phyloP scores from a whole-genome alignment of 2,888 invertebrate species.

The Rhagonycha lutea region DNA sequence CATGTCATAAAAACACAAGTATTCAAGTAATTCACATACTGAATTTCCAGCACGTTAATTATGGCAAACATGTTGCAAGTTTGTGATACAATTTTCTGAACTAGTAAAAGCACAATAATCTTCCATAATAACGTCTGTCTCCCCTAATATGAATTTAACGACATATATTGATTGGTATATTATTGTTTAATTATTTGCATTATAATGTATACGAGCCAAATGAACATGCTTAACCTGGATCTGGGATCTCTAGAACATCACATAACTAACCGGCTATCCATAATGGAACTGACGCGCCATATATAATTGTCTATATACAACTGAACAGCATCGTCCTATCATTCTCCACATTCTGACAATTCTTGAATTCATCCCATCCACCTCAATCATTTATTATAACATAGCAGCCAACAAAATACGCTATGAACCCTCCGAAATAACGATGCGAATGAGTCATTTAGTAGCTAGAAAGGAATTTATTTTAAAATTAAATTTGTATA shows the following conservation, averaged over 20 bases:
- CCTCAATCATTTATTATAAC: conserved; percentile 33
- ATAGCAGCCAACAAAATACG: not conserved
- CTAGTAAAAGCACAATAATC: not conserved
- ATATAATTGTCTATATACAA: conserved; percentile 36
- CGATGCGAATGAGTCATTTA: not conserved
- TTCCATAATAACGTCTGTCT: not conserved
- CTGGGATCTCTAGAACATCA: conserved; percentile 24
- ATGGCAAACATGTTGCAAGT: not conserved
- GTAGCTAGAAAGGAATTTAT: not conserved
- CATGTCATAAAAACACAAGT: not conserved
- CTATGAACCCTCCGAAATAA: not conserved
- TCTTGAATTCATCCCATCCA: conserved; percentile 25
- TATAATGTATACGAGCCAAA: conserved; percentile 3
- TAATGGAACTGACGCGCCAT: conserved; percentile 35
- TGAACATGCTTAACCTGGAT: conserved; percentile 7
- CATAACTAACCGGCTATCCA: conserved; percentile 35
- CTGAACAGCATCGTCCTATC: conserved; percentile 31
- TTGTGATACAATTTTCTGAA: not conserved
- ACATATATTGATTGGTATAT: not conserved
- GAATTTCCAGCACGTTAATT: not conserved
- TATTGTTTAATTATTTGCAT: conserved; percentile 16
- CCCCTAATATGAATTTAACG: not conserved
- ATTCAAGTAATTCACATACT: not conserved
- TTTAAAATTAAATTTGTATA: not conserved
- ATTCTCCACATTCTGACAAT: conserved; percentile 28